Conservation (phyloP, 2,888 invertebrate genomes). For the Coenonympha glycerion region DNA sequence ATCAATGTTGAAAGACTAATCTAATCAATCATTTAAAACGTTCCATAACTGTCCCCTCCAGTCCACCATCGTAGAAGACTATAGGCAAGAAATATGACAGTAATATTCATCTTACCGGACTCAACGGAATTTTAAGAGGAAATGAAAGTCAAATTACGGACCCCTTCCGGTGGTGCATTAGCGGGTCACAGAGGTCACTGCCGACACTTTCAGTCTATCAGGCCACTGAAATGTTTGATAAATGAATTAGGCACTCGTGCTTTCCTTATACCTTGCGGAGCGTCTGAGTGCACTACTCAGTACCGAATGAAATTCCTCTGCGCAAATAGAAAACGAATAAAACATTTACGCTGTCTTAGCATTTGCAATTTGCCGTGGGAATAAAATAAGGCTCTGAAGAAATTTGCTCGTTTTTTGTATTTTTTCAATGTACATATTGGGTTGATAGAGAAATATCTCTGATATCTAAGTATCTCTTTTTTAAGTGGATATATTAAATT, state of each 20-base stretch:
- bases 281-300: conserved; percentile 25
- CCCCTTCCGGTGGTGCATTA: conserved; percentile 16
- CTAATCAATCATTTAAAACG: no score
- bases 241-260: no score
- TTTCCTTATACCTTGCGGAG: conserved; percentile 29
- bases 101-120: background rate
- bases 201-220: conserved; percentile 39
- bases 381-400: conserved; percentile 4
- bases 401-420: conserved; percentile 4
- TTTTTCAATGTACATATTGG: conserved; percentile 15
- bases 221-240: conserved; percentile 39
- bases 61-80: conserved; percentile 6
- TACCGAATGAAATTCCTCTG: conserved; percentile 41
- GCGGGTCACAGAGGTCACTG: conserved; percentile 45
- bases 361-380: conserved; percentile 10
- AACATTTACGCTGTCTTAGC: conserved; percentile 25
- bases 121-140: background rate
- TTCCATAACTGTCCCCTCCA: no score
- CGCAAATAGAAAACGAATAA: conserved; percentile 35
- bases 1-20: no score
- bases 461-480: no score
- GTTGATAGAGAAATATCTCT: background rate
- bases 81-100: conserved; percentile 1
- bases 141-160: conserved; percentile 8
- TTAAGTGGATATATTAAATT: no score